Base-by-base conservation (phyloP, 2,888 invertebrate species). In the Teinopalpus imperialis region DNA sequence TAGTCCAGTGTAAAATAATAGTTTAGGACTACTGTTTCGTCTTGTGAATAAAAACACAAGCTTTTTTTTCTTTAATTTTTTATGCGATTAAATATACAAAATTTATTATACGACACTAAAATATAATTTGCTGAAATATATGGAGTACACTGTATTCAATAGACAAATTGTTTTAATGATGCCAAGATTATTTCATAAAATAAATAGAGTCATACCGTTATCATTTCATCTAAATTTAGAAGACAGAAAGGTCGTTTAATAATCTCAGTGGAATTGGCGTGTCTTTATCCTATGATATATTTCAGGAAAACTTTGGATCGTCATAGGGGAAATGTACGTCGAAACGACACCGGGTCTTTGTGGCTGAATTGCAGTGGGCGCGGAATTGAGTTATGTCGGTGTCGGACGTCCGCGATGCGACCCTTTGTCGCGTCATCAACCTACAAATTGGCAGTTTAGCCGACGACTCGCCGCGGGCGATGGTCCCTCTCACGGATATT, bases 341-440 rank as follows among this genome's bases (percentile, higher is more conserved):
- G 60, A 53, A 55, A 60, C 55, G 58, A 53, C 51, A 53, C 53
- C 40, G 60, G 63, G 61, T 59, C 67, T 68, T 67, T 68, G 68
- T 66, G 62, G 59, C 47, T 59, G 66, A 76, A 75, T 74, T 66
- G 69, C 59, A 66, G 59, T 63, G 58, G 61, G 58, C 59, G 51
- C 55, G 54, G 63, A 68, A 74, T 78, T 65, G 72, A 74, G 72
- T 77, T 75, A 72, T 62, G 61, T 64, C 62, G 60, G 61, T 59
- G 58, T 52, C 56, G 52, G 53, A 45, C 56, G 54, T 54, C 56
- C 63, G 54, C 57, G 57, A 51, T 53, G 61, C 63, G 68, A 63
- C 69, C 78, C 79, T 81, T 81, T 81, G 80, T 78, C 71, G 69
- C 66, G 60, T 78, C 80, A 78, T 81, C 77, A 79, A 69, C 72